These are phyloP conservation scores for Malachius bipustulatus DNA, from an alignment of 2,888 invertebrate genomes.

Conservation along the genomic window DNA sequence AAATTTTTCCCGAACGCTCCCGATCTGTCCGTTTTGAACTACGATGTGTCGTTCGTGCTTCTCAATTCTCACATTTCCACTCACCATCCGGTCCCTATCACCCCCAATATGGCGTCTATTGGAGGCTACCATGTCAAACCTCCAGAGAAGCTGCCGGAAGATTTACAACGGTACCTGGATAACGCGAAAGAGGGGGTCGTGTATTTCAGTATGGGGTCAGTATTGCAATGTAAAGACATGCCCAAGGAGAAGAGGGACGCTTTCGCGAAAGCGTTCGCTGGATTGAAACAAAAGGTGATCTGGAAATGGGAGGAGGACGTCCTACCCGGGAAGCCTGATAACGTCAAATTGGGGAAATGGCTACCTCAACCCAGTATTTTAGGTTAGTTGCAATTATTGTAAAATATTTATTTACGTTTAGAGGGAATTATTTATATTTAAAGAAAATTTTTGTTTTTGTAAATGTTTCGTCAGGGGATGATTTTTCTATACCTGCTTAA, in stretches of 20 bases:
- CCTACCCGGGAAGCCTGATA: constrained; percentile 31
- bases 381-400: too few relatives aligned
- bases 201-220: constrained; percentile 49
- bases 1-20: constrained; percentile 24
- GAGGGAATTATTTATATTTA: too few relatives aligned
- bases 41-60: constrained; percentile 25
- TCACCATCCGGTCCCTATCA: constrained; percentile 38
- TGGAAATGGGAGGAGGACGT: constrained; percentile 43
- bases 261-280: constrained; percentile 45
- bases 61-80: constrained; percentile 39
- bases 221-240: constrained; percentile 44
- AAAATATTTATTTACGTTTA: too few relatives aligned
- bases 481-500: too few relatives aligned
- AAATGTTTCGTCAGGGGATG: too few relatives aligned
- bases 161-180: constrained; percentile 42
- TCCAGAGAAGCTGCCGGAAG: constrained; percentile 28
- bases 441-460: too few relatives aligned
- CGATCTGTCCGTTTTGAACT: constrained; percentile 20
- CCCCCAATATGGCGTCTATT: constrained; percentile 44
- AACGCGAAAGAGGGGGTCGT: constrained; percentile 42
- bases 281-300: constrained; percentile 42
- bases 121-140: constrained; percentile 41
- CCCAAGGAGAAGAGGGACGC: constrained; percentile 40
- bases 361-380: constrained; percentile 21
- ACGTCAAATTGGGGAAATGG: constrained; percentile 36